Evolutionary conservation across 2,888 invertebrate species (phyloP).

Genomic region (Lithophane leautieri): DNA sequence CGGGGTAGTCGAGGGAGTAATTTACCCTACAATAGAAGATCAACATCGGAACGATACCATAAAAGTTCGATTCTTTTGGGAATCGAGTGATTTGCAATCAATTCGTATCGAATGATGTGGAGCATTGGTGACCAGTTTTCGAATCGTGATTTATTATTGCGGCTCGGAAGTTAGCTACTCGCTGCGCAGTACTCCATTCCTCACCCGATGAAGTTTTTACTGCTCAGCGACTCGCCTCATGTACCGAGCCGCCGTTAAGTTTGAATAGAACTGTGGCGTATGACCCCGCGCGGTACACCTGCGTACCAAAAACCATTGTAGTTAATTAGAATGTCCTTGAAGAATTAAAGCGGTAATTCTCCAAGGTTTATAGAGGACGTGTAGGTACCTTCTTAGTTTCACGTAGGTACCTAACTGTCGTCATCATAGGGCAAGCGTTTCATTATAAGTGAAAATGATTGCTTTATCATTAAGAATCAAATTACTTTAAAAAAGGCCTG

Average conservation of each 20-base stretch:
- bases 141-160: no score
- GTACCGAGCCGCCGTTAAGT: no score
- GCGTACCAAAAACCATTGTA: no score
- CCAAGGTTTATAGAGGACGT: not conserved
- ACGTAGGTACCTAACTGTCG: no score
- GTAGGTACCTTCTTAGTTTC: no score
- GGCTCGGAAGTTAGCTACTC: no score
- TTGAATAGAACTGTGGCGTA: not conserved
- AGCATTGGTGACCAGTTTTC: conserved; percentile 14
- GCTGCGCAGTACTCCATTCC: no score
- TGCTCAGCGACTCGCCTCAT: no score
- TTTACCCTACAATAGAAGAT: conserved; percentile 53
- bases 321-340: no score
- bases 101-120: conserved; percentile 39
- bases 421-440: not conserved
- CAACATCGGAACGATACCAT: conserved; percentile 47
- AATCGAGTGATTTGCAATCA: conserved; percentile 53
- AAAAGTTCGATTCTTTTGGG: conserved; percentile 54
- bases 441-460: not conserved
- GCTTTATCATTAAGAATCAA: not conserved
- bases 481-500: not conserved
- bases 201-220: no score
- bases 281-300: no score
- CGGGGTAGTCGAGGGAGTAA: conserved; percentile 22
- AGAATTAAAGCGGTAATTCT: conserved; percentile 10